phyloP scores from a whole-genome alignment of 2,113 vertebrate genomes.

The Paracyprichromis sp. region DNA sequence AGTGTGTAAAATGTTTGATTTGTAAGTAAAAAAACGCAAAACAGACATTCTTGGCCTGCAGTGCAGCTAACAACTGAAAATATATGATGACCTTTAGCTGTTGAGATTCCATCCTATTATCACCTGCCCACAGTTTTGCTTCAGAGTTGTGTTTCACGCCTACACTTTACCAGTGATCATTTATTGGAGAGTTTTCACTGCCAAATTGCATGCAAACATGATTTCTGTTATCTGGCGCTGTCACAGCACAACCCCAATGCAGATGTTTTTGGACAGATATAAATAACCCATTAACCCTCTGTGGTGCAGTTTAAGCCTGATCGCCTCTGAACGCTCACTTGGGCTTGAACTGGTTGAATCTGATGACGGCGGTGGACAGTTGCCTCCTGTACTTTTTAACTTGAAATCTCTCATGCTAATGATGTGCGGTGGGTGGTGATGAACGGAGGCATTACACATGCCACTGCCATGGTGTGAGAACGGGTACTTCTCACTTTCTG shows the following conservation, averaged over 20 bases:
- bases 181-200: not conserved
- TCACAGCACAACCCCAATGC: not conserved
- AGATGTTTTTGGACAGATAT: not conserved
- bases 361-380: not conserved
- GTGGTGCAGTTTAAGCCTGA: not conserved
- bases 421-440: slow-evolving; percentile 45
- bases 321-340: not conserved
- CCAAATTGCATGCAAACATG: slow-evolving; percentile 2
- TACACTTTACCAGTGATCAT: not conserved
- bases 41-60: not conserved
- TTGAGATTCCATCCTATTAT: slow-evolving; percentile 39
- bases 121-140: slow-evolving; percentile 26
- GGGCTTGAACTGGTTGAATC: not conserved
- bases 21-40: accelerated
- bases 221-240: not conserved
- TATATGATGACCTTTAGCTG: slow-evolving; percentile 12
- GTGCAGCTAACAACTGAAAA: not conserved
- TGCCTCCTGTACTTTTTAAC: not conserved
- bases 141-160: slow-evolving; percentile 19
- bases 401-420: slow-evolving; percentile 19
- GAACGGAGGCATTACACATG: slow-evolving; percentile 25
- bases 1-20: not conserved
- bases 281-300: not conserved
- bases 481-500: slow-evolving; percentile 42
- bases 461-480: slow-evolving; percentile 24